Evolutionary conservation across 2,797 vertebrate species (phyloP).

Genomic region (Adrianichthys oophorus): DNA sequence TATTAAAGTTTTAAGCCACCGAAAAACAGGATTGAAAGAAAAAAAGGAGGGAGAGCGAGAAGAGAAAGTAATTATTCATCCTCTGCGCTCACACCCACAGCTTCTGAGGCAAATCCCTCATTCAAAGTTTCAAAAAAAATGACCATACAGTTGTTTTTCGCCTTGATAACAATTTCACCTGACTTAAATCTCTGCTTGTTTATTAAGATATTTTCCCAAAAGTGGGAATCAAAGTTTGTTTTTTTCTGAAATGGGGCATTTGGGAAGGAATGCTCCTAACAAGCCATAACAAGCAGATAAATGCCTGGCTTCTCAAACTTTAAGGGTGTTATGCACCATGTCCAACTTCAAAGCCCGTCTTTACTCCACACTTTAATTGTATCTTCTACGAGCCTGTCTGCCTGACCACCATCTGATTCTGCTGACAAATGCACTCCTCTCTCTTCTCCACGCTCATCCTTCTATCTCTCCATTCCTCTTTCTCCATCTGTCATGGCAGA

Average conservation of each 20-base stretch:
- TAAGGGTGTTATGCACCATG: slow-evolving; percentile 79
- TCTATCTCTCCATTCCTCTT: slow-evolving; percentile 54
- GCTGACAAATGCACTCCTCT: slow-evolving; percentile 84
- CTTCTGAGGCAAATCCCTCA: slow-evolving; percentile 41
- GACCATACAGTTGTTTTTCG: slow-evolving; percentile 19
- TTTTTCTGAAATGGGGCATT: slow-evolving; percentile 73
- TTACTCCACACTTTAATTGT: slow-evolving; percentile 87
- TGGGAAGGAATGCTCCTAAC: slow-evolving; percentile 77
- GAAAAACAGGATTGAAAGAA: slow-evolving; percentile 75
- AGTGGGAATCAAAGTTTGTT: slow-evolving; percentile 75
- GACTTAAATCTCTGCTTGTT: slow-evolving; percentile 39
- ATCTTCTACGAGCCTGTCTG: slow-evolving; percentile 84
- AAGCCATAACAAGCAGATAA: slow-evolving; percentile 72
- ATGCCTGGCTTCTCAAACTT: slow-evolving; percentile 75
- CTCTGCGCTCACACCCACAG: slow-evolving; percentile 39
- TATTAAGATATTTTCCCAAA: slow-evolving; percentile 47
- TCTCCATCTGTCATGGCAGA: slow-evolving; percentile 55
- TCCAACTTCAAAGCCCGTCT: slow-evolving; percentile 87
- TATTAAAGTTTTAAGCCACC: slow-evolving; percentile 80
- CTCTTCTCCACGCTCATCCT: slow-evolving; percentile 61
- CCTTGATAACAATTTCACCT: slow-evolving; percentile 33
- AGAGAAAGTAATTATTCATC: slow-evolving; percentile 75
- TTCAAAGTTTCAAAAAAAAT: slow-evolving; percentile 40
- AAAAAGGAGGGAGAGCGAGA: slow-evolving; percentile 49
- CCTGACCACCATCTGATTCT: slow-evolving; percentile 82